Conservation (phyloP, 2,888 invertebrate genomes). For the Folsomia manolachei region DNA sequence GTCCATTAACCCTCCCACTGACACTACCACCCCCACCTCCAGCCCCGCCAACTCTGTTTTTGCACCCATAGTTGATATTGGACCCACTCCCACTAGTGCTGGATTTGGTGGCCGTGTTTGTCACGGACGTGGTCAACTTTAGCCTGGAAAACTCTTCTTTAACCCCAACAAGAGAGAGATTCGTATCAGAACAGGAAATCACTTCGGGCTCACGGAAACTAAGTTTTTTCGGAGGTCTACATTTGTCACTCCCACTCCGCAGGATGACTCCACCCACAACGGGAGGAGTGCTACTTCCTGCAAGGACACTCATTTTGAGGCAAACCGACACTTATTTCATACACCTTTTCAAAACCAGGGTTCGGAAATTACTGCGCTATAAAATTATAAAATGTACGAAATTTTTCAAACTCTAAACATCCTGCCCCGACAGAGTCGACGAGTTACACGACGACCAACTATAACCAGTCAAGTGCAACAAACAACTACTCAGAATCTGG, state of each 20-base stretch:
- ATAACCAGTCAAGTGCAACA: not conserved
- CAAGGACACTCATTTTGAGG: not conserved
- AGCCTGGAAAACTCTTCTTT: conserved; percentile 7
- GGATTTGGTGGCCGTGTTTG: not conserved
- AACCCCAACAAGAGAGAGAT: conserved; percentile 28
- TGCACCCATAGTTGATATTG: not conserved
- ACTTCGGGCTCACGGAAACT: conserved; percentile 84
- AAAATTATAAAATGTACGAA: not conserved
- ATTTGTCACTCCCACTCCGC: conserved; percentile 38
- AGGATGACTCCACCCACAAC: not conserved
- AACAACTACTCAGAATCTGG: not conserved
- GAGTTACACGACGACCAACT: not conserved
- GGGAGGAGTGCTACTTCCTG: not conserved
- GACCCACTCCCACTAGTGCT: not conserved
- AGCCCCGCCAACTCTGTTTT: too few relatives aligned
- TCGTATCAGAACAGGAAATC: conserved; percentile 52
- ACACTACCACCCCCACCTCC: not conserved
- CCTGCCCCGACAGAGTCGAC: too few relatives aligned
- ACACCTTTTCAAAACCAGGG: not conserved
- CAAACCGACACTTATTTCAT: too few relatives aligned
- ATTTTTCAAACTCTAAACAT: too few relatives aligned
- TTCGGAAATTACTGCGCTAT: too few relatives aligned
- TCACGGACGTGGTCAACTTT: not conserved
- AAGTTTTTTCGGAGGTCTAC: conserved; percentile 64
- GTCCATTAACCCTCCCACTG: not conserved